Evolutionary conservation across 1,140 invertebrate genomes (phyloP).

Genomic region (Drosophila kikkawai): DNA sequence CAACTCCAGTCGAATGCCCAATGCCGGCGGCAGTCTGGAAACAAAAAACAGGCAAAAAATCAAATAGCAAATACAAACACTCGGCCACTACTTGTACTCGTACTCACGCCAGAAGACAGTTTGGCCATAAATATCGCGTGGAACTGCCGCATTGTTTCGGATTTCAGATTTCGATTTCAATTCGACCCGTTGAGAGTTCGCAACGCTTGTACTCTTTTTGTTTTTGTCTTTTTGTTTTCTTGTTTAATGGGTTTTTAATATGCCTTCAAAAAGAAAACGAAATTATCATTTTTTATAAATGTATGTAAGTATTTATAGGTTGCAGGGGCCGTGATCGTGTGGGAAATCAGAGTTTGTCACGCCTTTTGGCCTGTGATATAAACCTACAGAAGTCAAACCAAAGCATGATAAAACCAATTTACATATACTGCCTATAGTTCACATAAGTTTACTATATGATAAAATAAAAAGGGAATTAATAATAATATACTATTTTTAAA

Average conservation of each 20-base stretch:
- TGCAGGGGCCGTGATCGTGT: slow-evolving; percentile 24
- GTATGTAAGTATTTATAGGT: slow-evolving; percentile 8
- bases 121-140: slow-evolving; percentile 50
- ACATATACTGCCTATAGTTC: not conserved
- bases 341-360: slow-evolving; percentile 44
- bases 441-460: not conserved
- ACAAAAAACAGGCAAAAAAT: slow-evolving; percentile 7
- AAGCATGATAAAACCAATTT: not conserved
- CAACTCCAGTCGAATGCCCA: slow-evolving; percentile 36
- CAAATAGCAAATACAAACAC: slow-evolving; percentile 42
- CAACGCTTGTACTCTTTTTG: slow-evolving; percentile 20
- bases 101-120: slow-evolving; percentile 36
- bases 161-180: slow-evolving; percentile 47
- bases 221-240: slow-evolving; percentile 24
- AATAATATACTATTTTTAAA: not conserved
- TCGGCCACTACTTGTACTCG: slow-evolving; percentile 9
- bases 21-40: slow-evolving; percentile 15
- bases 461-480: not conserved
- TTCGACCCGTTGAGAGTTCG: slow-evolving; percentile 29
- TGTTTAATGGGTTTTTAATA: slow-evolving; percentile 49
- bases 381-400: slow-evolving; percentile 7
- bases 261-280: slow-evolving; percentile 20
- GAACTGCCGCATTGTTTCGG: slow-evolving; percentile 50
- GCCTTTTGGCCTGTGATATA: slow-evolving; percentile 21
- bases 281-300: slow-evolving; percentile 22